Conservation (phyloP, 2,888 invertebrate species). For the Rhogogaster chlorosoma region DNA sequence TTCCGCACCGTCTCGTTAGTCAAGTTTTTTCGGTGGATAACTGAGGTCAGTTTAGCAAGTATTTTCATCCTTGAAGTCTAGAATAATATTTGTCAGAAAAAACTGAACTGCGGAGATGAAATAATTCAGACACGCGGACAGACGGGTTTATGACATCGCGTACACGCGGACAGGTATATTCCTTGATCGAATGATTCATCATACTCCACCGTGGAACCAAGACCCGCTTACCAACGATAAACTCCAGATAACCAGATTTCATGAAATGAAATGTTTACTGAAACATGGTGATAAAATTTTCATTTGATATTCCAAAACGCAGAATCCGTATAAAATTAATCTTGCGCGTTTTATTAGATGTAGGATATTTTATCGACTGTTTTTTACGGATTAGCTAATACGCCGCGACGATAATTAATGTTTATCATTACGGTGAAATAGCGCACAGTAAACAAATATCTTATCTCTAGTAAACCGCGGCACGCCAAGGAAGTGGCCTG, state of each 20-base stretch:
- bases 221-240: not conserved
- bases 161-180: constrained; percentile 5
- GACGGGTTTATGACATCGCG: constrained; percentile 15
- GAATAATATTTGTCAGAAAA: constrained; percentile 22
- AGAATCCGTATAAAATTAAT: not conserved
- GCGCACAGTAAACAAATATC: constrained; percentile 3
- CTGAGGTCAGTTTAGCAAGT: not conserved
- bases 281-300: constrained; percentile 20
- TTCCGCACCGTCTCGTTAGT: not conserved
- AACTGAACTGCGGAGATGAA: constrained; percentile 11
- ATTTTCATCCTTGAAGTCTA: constrained; percentile 13
- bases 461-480: not conserved
- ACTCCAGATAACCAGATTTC: not conserved
- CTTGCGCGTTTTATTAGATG: not conserved
- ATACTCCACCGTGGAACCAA: not conserved
- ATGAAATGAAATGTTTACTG: not conserved
- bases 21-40: not conserved
- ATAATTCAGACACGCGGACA: constrained; percentile 21
- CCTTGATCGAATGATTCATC: constrained; percentile 38
- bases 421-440: not conserved
- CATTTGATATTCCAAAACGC: not conserved
- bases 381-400: not conserved
- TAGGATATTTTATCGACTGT: not conserved
- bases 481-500: constrained; percentile 2
- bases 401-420: not conserved